These are phyloP conservation scores for Hesperophylax magnus DNA, from an alignment of 1,140 invertebrate genomes.

Conservation along the genomic window DNA sequence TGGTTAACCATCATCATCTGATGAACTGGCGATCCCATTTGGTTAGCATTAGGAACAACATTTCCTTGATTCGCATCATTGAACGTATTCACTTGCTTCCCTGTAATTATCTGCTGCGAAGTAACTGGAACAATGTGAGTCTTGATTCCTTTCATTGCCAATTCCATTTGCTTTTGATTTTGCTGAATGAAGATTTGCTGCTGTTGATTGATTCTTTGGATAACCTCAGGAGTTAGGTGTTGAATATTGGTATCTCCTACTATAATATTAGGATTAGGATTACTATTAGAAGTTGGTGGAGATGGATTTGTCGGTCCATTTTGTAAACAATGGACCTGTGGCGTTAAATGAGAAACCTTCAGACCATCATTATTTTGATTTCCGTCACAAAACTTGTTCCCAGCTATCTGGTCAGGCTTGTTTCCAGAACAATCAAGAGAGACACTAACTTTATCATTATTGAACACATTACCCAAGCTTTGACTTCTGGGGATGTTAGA, in stretches of 20 bases:
- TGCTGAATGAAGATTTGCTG: slow-evolving; percentile 73
- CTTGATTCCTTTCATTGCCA: slow-evolving; percentile 70
- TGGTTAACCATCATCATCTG: slow-evolving; percentile 66
- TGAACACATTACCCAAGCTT: slow-evolving; percentile 48
- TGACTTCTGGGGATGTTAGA: slow-evolving; percentile 61
- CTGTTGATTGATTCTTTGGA: slow-evolving; percentile 74
- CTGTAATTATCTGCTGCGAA: slow-evolving; percentile 55
- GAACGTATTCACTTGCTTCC: slow-evolving; percentile 53
- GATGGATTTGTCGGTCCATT: slow-evolving; percentile 40
- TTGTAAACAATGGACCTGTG: slow-evolving; percentile 46
- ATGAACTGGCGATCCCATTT: slow-evolving; percentile 67
- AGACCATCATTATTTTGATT: slow-evolving; percentile 21
- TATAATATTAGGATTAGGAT: slow-evolving; percentile 64
- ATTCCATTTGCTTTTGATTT: slow-evolving; percentile 71
- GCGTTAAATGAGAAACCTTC: slow-evolving; percentile 29
- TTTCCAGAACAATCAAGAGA: slow-evolving; percentile 15
- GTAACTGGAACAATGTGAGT: slow-evolving; percentile 64
- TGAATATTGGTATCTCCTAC: slow-evolving; percentile 61
- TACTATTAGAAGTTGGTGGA: slow-evolving; percentile 58
- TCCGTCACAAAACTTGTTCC: slow-evolving; percentile 13
- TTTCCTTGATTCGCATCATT: slow-evolving; percentile 33
- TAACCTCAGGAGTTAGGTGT: slow-evolving; percentile 69
- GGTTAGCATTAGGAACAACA: slow-evolving; percentile 61
- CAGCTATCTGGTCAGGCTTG: neutral
- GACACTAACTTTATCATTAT: slow-evolving; percentile 34